Evolutionary conservation across 2,888 invertebrate species (phyloP), one percentile per base, ranked within the genome.

Genomic region (Sialis fuliginosa): DNA sequence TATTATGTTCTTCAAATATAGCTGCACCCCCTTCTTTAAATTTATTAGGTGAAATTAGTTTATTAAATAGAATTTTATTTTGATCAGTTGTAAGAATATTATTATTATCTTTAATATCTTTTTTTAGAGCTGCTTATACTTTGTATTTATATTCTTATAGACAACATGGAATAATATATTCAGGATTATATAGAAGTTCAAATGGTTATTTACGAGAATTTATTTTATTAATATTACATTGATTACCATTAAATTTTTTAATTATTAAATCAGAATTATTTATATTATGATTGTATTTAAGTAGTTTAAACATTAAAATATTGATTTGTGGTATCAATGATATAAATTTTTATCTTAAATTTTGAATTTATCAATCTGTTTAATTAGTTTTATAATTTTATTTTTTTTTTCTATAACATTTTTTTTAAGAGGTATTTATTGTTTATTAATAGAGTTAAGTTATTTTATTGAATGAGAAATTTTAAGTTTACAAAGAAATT

Each of bases 301-400:
- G 69, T 77, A 77, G 72, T 78, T 78, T 75, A 76, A 66, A 42
- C 34, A 33, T n/a, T n/a, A 53, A 75, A 75, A 77, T 72, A 65
- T 71, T 75, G 72, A 74, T 74, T 77, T 78, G 75, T 78, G 76
- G 70, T 57, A 49, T 74, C 70, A 74, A 69, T 64, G 68, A 73
- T 73, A 64, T 71, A 68, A 64, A 31, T 48, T 47, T 45, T 52
- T 66, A 69, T 67, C 69, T 73, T 70, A 70, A 60, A 62, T 71
- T 55, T 56, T 64, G 63, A 66, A 65, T 56, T 66, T 62, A 62
- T 66, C 64, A 53, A 65, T 70, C 68, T 71, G 66, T 70, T 66
- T 62, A 63, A 59, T 71, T 63, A 66, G 64, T 54, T 70, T 70
- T 68, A 50, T 67, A 53, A 61, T 64, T 64, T 68, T 70, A 62